Percentiles rank a stretch among this genome's conserved stretches.
Conservation (phyloP, 37 sponge, comb jelly and placozoan genomes). For the Ianthella basta region DNA sequence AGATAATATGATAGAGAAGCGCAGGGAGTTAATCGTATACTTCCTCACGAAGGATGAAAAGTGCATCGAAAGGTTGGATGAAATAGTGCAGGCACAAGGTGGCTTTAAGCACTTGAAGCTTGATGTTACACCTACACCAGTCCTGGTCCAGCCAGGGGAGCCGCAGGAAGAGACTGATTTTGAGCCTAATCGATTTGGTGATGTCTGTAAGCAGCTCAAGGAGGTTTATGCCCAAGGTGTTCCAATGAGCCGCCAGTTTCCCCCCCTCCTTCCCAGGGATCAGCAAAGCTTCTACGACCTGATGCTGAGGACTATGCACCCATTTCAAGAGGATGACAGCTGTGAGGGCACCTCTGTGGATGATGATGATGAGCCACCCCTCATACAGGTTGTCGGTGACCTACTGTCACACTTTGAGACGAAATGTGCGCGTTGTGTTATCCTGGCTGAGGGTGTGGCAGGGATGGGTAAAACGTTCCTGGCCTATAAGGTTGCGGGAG, state of each 20-base stretch:
- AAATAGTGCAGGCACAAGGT: neutral
- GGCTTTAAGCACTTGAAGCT: neutral
- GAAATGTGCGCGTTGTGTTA: neutral
- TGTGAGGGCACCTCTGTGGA: neutral
- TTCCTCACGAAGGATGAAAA: neutral
- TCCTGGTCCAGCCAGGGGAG: too few relatives aligned
- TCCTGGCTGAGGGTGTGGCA: conserved; percentile 33
- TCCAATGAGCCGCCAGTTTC: neutral
- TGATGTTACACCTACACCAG: neutral
- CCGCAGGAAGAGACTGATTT: too few relatives aligned
- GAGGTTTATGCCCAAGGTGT: conserved; percentile 2
- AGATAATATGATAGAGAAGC: neutral
- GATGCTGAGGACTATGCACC: too few relatives aligned
- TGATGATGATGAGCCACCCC: conserved; percentile 15
- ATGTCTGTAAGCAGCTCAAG: neutral
- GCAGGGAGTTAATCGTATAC: neutral
- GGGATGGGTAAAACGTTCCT: conserved; percentile 27
- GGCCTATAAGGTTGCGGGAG: neutral
- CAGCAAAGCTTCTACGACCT: neutral
- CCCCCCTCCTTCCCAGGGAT: neutral
- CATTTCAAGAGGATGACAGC: neutral
- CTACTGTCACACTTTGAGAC: neutral
- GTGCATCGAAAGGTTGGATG: neutral
- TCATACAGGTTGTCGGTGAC: neutral
- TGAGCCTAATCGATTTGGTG: neutral